Conservation (phyloP, 2,113 vertebrate species). For the Struthidea cinerea region DNA sequence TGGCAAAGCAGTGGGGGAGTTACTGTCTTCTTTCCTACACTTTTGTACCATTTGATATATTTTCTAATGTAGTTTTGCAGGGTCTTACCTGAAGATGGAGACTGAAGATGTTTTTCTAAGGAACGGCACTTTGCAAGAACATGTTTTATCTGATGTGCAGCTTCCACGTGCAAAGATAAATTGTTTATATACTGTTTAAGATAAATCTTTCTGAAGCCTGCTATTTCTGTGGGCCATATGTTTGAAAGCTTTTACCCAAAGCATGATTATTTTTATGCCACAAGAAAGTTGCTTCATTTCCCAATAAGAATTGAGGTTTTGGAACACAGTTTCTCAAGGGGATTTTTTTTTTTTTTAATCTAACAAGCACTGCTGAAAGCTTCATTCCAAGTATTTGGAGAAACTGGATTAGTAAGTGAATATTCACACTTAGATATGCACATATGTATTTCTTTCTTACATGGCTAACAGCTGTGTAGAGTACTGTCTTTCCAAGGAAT, state of each 20-base stretch:
- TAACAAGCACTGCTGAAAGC: neutral
- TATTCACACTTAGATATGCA: constrained; percentile 3
- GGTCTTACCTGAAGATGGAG: neutral
- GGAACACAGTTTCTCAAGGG: neutral
- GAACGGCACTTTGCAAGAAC: neutral
- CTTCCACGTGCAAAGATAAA: neutral
- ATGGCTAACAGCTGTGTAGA: constrained; percentile 29
- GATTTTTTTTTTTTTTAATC: neutral
- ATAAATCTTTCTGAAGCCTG: neutral
- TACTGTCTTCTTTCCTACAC: neutral
- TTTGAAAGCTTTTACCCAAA: neutral
- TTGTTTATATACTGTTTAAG: neutral
- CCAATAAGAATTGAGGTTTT: neutral
- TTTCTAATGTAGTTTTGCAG: neutral
- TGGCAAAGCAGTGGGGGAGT: rapidly evolving
- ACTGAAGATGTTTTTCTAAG: neutral
- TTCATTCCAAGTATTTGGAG: neutral
- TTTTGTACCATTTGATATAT: neutral
- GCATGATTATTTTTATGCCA: neutral
- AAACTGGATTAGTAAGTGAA: neutral
- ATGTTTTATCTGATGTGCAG: neutral
- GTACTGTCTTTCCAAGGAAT: neutral
- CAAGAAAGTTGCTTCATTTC: neutral
- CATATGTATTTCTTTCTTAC: constrained; percentile 15
- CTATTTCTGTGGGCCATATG: neutral